Evolutionary conservation across 1,140 invertebrate species (phyloP).

Genomic region (Rhynchophorus ferrugineus): DNA sequence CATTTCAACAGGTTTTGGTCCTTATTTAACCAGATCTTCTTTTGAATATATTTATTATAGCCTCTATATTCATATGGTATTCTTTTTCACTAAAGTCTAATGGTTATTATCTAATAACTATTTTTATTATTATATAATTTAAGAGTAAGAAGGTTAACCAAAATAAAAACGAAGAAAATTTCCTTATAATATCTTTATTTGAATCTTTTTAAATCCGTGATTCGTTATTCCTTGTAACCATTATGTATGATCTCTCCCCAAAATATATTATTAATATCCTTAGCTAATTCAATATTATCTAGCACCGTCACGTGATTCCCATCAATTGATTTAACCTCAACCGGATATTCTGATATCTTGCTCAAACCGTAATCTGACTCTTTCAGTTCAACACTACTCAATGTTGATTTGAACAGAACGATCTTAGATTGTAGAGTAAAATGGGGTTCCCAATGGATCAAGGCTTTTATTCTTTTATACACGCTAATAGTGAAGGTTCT

Average conservation of each 20-base stretch:
- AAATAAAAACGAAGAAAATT: no score
- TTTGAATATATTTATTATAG: no score
- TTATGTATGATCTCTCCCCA: background rate
- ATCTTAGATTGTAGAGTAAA: constrained; percentile 51
- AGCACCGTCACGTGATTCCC: constrained; percentile 67
- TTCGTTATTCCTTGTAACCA: no score
- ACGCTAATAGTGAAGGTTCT: constrained; percentile 41
- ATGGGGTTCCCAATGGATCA: constrained; percentile 45
- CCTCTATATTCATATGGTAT: no score
- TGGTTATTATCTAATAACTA: no score
- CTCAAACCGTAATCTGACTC: constrained; percentile 59
- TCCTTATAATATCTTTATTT: no score
- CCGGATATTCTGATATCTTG: constrained; percentile 43
- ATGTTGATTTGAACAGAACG: constrained; percentile 54
- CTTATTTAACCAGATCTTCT: no score
- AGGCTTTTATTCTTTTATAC: constrained; percentile 51
- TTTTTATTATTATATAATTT: no score
- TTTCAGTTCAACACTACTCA: constrained; percentile 42
- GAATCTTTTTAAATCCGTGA: no score
- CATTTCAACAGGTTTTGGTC: no score
- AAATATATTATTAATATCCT: constrained; percentile 44
- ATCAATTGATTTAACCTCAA: constrained; percentile 50
- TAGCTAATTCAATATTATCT: constrained; percentile 53
- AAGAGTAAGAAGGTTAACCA: no score
- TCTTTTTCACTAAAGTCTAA: no score